Base-by-base conservation (phyloP, 2,797 vertebrate genomes). In the Bufotes viridis region DNA sequence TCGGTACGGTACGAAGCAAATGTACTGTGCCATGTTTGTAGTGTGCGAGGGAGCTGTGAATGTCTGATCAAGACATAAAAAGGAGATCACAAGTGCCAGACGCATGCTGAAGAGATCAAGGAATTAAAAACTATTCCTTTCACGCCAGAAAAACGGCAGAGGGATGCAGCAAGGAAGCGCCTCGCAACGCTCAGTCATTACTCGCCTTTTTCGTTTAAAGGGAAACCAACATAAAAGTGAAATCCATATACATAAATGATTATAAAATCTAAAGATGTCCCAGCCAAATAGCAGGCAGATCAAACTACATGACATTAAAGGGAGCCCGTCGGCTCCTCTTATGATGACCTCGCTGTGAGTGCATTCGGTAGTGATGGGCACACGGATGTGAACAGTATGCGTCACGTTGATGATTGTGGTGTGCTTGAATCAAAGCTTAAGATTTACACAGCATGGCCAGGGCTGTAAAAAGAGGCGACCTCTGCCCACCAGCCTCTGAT, bases 21-120 rank as follows among this genome's bases (percentile, higher is more conserved):
- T 85, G 78, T 65, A 74, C 65, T 75, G 70, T 61, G 42, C 79
- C 11, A 26, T 78, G 84, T 86, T 86, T 82, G 61, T 76, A 82
- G 84, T 70, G 55, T 58, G 63, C 42, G 57, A 82, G 58, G 79
- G 81, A 72, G 34, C 49, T 78, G 61, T 82, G 49, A 89, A 67
- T 82, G 83, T 84, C 78, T 88, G 82, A 88, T 88, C 87, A 88
- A 88, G 76, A 84, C 51, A 88, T 88, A 51, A 84, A 70, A 49
- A 84, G 13, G 60, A 81, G 65, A 70, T 63, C 82, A 65, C 57
- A 69, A 78, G 51, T 74, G 76, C 70, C 26, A 88, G 63, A 88
- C 69, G 61, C 75, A 79, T 58, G 51, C 63, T 79, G 82, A 88
- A 88, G 78, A 78, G 72, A 82, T 74, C 57, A 63, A 63, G 24